Percentiles rank a stretch among this genome's conserved stretches.
These are phyloP conservation scores for Hydra vulgaris DNA, from an alignment of 30 jellyfish, hydroid and myxozoan species.

Conservation along the genomic window DNA sequence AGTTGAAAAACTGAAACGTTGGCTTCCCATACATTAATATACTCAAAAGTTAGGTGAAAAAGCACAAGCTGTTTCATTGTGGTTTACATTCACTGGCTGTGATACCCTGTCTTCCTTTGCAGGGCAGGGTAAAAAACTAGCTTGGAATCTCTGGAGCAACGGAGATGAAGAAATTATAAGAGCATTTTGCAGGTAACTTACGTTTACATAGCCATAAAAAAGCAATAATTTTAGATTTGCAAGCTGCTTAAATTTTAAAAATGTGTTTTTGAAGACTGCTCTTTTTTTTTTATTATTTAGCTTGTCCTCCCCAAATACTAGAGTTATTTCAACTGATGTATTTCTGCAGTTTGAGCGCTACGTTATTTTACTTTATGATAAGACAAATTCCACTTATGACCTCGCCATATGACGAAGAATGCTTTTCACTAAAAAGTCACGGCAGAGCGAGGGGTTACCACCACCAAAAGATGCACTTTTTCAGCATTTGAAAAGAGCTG, in stretches of 20 bases:
- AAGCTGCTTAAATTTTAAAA: no score
- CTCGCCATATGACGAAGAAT: conserved; percentile 2
- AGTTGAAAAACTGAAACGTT: not conserved
- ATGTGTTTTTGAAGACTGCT: no score
- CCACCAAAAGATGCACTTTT: no score
- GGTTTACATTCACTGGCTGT: conserved; percentile 5
- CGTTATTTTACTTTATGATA: conserved; percentile 1
- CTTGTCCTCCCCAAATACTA: no score
- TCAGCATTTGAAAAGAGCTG: not conserved
- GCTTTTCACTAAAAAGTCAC: not conserved
- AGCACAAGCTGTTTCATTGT: conserved; percentile 3
- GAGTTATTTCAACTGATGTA: no score
- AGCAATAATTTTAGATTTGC: no score
- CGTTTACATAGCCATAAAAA: no score
- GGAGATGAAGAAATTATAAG: conserved; percentile 1
- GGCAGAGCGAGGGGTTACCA: conserved; percentile 5
- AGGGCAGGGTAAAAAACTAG: not conserved
- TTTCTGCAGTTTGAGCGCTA: no score
- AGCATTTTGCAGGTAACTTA: conserved; percentile 1
- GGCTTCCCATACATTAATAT: not conserved
- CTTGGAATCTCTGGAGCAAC: no score
- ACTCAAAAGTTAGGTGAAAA: conserved; percentile 5
- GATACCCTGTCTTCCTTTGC: not conserved
- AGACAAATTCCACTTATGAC: not conserved
- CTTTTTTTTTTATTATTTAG: no score